phyloP scores from a whole-genome alignment of 2,888 invertebrate genomes.

The Dilophus febrilis region DNA sequence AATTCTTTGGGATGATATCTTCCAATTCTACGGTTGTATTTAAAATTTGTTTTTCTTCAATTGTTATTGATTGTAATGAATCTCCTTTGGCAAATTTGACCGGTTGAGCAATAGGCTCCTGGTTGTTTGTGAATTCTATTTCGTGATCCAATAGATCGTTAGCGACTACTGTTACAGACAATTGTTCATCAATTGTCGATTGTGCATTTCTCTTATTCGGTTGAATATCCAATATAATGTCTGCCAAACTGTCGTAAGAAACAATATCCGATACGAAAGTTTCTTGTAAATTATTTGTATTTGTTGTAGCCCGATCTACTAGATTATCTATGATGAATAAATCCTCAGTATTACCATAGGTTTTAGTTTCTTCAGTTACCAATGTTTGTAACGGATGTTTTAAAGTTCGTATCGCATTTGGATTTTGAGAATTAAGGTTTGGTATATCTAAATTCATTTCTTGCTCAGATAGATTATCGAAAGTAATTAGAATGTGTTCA shows the following conservation, averaged over 20 bases:
- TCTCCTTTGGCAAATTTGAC: slow-evolving; percentile 18
- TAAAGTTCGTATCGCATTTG: not conserved
- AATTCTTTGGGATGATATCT: not conserved
- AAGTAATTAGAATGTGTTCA: not conserved
- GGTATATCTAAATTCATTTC: not conserved
- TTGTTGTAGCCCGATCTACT: not conserved
- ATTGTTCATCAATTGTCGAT: slow-evolving; percentile 1
- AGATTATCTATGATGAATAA: not conserved
- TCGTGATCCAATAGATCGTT: slow-evolving; percentile 21
- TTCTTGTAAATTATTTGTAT: not conserved
- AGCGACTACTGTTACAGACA: not conserved
- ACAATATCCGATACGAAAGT: not conserved
- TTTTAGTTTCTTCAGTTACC: not conserved
- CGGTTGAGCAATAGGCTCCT: not conserved
- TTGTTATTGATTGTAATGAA: slow-evolving; percentile 30
- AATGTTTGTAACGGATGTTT: not conserved
- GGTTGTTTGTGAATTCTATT: slow-evolving; percentile 15
- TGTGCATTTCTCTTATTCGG: not conserved
- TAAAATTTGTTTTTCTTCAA: slow-evolving; percentile 32
- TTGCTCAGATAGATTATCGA: not conserved
- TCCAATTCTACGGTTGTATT: slow-evolving; percentile 25
- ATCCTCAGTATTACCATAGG: not conserved
- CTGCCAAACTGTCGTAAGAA: not conserved
- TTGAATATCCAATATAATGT: not conserved
- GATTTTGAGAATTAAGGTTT: too few relatives aligned